A percentile compares a stretch with the other conserved stretches of the same genome.
Conservation (phyloP, 2,797 vertebrate genomes). For the Ctenopoma multispine region DNA sequence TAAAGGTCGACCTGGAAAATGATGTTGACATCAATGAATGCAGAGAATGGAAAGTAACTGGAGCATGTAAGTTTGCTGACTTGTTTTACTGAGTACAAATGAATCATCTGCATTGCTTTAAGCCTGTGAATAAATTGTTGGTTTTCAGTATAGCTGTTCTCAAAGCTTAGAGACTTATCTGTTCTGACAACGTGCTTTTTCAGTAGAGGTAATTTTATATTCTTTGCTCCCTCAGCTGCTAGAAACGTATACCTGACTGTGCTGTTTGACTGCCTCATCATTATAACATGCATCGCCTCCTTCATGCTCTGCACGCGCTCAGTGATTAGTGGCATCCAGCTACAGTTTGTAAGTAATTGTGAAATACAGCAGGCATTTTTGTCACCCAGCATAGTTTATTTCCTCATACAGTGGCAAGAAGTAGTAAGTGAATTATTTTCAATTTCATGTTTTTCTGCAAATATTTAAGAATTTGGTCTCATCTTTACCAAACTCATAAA, state of each 20-base stretch:
- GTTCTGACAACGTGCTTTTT: not conserved
- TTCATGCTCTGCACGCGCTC: conserved; percentile 91
- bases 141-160: not conserved
- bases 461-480: no score
- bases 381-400: no score
- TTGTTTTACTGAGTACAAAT: not conserved
- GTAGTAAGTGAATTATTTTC: no score
- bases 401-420: no score
- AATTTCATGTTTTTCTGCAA: no score
- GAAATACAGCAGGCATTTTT: not conserved
- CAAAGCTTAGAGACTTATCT: not conserved
- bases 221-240: conserved; percentile 76
- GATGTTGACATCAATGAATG: conserved; percentile 86
- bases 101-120: not conserved
- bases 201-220: not conserved
- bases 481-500: no score
- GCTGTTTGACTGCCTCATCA: conserved; percentile 92
- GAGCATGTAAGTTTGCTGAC: conserved; percentile 86
- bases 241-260: conserved; percentile 90
- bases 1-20: conserved; percentile 91
- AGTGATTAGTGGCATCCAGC: conserved; percentile 87
- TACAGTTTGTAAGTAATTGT: conserved; percentile 87
- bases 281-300: conserved; percentile 89
- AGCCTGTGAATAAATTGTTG: not conserved
- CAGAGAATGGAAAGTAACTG: conserved; percentile 87